A percentile compares a stretch with the other conserved stretches of the same genome.
Evolutionary conservation across 1,140 invertebrate species (phyloP).

Genomic region (Charaxes varanes): DNA sequence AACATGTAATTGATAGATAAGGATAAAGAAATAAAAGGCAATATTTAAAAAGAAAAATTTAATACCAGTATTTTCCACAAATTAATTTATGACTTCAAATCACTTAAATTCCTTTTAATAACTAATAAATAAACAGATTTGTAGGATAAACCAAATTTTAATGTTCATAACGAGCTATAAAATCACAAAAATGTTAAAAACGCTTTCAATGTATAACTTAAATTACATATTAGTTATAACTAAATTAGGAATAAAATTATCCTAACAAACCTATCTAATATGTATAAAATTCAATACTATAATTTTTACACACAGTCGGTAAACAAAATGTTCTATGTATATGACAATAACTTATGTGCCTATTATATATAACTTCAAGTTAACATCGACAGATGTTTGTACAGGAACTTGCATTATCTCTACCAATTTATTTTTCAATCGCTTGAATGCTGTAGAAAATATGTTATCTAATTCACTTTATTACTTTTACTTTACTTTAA

Average conservation of each 20-base stretch:
- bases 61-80: slow-evolving; percentile 26
- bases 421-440: too few relatives aligned
- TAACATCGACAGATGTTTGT: too few relatives aligned
- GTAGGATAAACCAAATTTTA: slow-evolving; percentile 14
- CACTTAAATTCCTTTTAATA: slow-evolving; percentile 13
- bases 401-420: too few relatives aligned
- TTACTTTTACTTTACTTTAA: too few relatives aligned
- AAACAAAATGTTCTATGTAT: too few relatives aligned
- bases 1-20: background rate
- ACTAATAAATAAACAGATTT: slow-evolving; percentile 19
- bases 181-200: slow-evolving; percentile 28
- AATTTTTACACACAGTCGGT: slow-evolving; percentile 23
- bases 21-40: slow-evolving; percentile 16
- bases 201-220: slow-evolving; percentile 15
- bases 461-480: too few relatives aligned
- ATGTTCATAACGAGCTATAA: slow-evolving; percentile 27
- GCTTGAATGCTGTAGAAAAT: too few relatives aligned
- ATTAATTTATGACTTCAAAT: slow-evolving; percentile 25
- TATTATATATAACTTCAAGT: too few relatives aligned
- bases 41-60: slow-evolving; percentile 22
- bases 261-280: slow-evolving; percentile 24
- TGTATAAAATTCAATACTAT: slow-evolving; percentile 45
- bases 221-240: slow-evolving; percentile 14
- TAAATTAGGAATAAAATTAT: slow-evolving; percentile 15
- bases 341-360: too few relatives aligned